Evolutionary conservation across 2,797 vertebrate genomes (phyloP).

Genomic region (Saguinus oedipus): DNA sequence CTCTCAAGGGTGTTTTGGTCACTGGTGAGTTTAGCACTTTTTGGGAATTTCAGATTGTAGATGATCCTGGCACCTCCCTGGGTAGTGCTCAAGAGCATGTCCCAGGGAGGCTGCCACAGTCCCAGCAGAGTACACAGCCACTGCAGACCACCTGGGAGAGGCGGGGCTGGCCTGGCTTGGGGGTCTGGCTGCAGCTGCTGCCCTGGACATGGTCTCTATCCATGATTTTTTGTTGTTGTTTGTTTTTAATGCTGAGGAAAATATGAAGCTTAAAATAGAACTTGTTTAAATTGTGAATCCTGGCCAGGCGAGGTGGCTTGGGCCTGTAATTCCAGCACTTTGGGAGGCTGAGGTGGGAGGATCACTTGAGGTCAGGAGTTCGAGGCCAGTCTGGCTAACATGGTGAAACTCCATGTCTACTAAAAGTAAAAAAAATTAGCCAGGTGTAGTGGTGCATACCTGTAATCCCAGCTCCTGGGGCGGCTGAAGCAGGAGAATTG

Average conservation of each 20-base stretch:
- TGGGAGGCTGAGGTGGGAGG: neutral
- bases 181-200: neutral
- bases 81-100: neutral
- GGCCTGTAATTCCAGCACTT: neutral
- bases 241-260: neutral
- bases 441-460: neutral
- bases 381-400: neutral
- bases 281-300: neutral
- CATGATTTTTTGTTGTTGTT: neutral
- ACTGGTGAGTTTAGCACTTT: slow-evolving; percentile 93
- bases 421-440: neutral
- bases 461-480: neutral
- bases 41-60: slow-evolving; percentile 93
- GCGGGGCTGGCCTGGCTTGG: neutral
- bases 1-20: slow-evolving; percentile 89
- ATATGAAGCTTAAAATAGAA: neutral
- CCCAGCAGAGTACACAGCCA: neutral
- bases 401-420: neutral
- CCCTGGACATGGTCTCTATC: neutral
- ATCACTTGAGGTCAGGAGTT: neutral
- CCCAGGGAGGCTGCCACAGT: neutral
- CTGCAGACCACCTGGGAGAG: no score
- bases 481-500: neutral
- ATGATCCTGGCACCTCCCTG: slow-evolving; percentile 91
- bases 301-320: neutral